A percentile compares a stretch with the other conserved stretches of the same genome.
Conservation (phyloP, 2,888 invertebrate genomes). For the Caenorhabditis japonica region DNA sequence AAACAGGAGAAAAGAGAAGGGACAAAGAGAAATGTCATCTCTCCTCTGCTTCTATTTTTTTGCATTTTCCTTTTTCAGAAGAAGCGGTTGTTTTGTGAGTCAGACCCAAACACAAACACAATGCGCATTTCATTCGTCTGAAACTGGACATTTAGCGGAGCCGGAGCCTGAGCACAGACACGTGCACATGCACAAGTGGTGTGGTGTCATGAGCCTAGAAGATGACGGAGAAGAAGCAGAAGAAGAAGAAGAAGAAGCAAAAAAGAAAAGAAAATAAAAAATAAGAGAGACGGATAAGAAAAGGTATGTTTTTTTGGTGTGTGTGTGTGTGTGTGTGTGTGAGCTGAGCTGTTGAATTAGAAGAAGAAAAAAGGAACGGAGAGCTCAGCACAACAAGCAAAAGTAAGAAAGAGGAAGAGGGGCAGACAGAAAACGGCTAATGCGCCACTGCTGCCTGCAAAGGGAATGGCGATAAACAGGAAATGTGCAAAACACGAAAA, state of each 20-base stretch:
- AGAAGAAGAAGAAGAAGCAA: conserved; percentile 8
- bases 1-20: conserved; percentile 6
- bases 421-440: no score
- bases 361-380: no score
- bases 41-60: not conserved
- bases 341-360: not conserved
- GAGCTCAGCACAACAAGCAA: no score
- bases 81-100: not conserved
- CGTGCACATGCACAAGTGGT: conserved; percentile 22
- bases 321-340: conserved; percentile 6
- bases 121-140: not conserved
- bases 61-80: not conserved
- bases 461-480: no score
- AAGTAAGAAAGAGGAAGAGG: no score
- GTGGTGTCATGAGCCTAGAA: conserved; percentile 26
- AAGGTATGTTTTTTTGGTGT: conserved; percentile 21
- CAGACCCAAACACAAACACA: not conserved
- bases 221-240: conserved; percentile 3
- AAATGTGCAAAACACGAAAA: no score
- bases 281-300: conserved; percentile 12
- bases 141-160: no score
- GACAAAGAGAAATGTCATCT: conserved; percentile 10
- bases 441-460: no score
- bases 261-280: no score
- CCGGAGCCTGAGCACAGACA: not conserved